A percentile compares a stretch with the other conserved stretches of the same genome.
Evolutionary conservation across 2,797 vertebrate species (phyloP).

Genomic region (Cetoscarus ocellatus): DNA sequence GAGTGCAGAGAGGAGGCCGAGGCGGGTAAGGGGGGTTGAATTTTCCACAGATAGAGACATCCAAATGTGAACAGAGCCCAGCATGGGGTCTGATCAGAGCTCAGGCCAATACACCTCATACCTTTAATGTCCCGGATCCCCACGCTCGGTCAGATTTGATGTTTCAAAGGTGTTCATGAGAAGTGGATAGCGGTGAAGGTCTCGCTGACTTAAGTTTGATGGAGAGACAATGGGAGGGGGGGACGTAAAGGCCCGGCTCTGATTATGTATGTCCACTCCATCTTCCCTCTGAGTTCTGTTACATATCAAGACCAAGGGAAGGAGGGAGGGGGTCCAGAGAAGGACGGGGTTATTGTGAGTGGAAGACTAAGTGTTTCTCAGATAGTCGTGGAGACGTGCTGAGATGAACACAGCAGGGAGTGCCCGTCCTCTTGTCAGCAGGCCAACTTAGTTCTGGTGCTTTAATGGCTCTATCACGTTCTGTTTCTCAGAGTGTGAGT

Average conservation of each 20-base stretch:
- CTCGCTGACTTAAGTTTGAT: conserved; percentile 46
- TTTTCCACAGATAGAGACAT: conserved; percentile 81
- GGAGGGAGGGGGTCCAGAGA: conserved; percentile 49
- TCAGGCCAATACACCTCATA: conserved; percentile 37
- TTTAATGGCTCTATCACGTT: conserved; percentile 70
- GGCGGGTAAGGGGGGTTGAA: conserved; percentile 51
- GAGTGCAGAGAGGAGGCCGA: conserved; percentile 47
- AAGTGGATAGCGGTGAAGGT: conserved; percentile 33
- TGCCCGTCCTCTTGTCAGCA: conserved; percentile 64
- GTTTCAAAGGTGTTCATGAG: conserved; percentile 65
- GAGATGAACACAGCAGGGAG: conserved; percentile 69
- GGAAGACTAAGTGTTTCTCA: conserved; percentile 75
- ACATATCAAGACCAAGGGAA: conserved; percentile 65
- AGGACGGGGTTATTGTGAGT: conserved; percentile 61
- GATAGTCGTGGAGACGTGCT: conserved; percentile 74
- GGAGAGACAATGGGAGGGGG: conserved; percentile 47
- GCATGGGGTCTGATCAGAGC: conserved; percentile 65
- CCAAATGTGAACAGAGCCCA: conserved; percentile 72
- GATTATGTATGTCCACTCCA: conserved; percentile 72
- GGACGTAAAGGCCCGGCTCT: conserved; percentile 52
- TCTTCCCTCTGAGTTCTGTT: conserved; percentile 74
- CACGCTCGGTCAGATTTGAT: conserved; percentile 66
- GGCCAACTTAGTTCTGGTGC: conserved; percentile 66
- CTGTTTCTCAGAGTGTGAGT: conserved; percentile 32
- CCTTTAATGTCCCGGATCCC: conserved; percentile 57